Evolutionary conservation across 1,140 invertebrate genomes (phyloP).

Genomic region (Lepidostoma basale): DNA sequence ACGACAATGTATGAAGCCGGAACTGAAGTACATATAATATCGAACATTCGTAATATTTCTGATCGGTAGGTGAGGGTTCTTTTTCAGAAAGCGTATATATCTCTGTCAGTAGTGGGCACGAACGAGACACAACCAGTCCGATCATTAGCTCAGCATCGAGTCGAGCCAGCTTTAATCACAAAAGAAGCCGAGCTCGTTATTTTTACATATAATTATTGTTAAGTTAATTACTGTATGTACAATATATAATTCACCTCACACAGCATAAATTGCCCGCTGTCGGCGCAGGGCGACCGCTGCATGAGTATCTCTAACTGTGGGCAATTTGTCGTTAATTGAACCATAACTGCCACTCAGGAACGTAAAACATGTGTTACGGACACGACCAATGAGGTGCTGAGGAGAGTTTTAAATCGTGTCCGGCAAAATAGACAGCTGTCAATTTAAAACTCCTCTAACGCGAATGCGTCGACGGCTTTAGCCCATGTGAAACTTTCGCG

Average conservation of each 20-base stretch:
- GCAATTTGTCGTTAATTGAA: constrained; percentile 46
- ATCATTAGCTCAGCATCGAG: constrained; percentile 17
- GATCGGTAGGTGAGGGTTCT: not conserved
- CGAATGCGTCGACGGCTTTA: not conserved
- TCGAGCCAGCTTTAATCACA: constrained; percentile 21
- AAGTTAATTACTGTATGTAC: constrained; percentile 38
- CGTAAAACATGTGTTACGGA: constrained; percentile 38
- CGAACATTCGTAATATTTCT: not conserved
- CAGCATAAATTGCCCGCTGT: constrained; percentile 6
- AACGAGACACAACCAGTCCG: constrained; percentile 4
- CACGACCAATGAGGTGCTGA: constrained; percentile 34
- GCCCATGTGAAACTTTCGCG: too few species aligned
- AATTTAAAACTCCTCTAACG: not conserved
- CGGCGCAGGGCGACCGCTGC: constrained; percentile 6
- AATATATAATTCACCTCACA: constrained; percentile 25
- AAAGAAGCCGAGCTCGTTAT: constrained; percentile 32
- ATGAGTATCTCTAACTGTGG: constrained; percentile 42
- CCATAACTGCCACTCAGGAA: constrained; percentile 41
- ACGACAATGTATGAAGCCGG: not conserved
- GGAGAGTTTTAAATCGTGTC: constrained; percentile 5
- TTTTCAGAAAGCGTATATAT: too few species aligned
- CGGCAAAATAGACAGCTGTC: constrained; percentile 5
- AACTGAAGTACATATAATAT: not conserved
- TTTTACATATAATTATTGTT: constrained; percentile 43
- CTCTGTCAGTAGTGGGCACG: too few species aligned